These are phyloP conservation scores for Meteorus cinctellus DNA, from an alignment of 2,888 invertebrate species.

Conservation along the genomic window DNA sequence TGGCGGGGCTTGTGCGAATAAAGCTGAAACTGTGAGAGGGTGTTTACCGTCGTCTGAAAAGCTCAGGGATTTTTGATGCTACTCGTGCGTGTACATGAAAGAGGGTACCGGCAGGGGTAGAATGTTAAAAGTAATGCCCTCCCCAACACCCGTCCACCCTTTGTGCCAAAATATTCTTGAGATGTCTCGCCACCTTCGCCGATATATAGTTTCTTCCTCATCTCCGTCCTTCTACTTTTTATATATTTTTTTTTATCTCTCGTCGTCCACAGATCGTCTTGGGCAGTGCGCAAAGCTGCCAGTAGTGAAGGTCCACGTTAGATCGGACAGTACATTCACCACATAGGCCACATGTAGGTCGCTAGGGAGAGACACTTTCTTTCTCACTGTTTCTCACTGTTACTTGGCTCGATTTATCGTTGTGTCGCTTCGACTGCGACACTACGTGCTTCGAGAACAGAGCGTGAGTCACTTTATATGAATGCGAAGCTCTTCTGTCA, in stretches of 20 bases:
- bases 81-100: slow-evolving; percentile 46
- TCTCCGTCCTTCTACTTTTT: neutral
- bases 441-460: slow-evolving; percentile 65
- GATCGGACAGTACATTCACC: slow-evolving; percentile 47
- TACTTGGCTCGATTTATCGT: slow-evolving; percentile 60
- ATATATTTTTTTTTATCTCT: neutral
- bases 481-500: slow-evolving; percentile 41
- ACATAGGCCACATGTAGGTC: slow-evolving; percentile 64
- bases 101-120: slow-evolving; percentile 34
- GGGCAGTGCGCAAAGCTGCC: slow-evolving; percentile 24
- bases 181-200: slow-evolving; percentile 30
- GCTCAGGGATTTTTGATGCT: slow-evolving; percentile 43
- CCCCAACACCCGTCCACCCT: neutral
- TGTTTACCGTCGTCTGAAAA: slow-evolving; percentile 36
- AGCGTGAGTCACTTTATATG: slow-evolving; percentile 54
- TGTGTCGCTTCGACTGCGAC: slow-evolving; percentile 66
- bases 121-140: slow-evolving; percentile 2
- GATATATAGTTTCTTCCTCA: slow-evolving; percentile 23
- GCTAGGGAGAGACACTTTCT: slow-evolving; percentile 49
- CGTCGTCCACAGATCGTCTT: slow-evolving; percentile 21
- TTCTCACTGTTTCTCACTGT: neutral
- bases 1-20: neutral
- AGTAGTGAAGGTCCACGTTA: slow-evolving; percentile 46
- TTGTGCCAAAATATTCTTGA: slow-evolving; percentile 29
- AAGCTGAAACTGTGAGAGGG: slow-evolving; percentile 45